These are phyloP conservation scores for Tachina lurida DNA, from an alignment of 2,888 invertebrate genomes.

Conservation along the genomic window DNA sequence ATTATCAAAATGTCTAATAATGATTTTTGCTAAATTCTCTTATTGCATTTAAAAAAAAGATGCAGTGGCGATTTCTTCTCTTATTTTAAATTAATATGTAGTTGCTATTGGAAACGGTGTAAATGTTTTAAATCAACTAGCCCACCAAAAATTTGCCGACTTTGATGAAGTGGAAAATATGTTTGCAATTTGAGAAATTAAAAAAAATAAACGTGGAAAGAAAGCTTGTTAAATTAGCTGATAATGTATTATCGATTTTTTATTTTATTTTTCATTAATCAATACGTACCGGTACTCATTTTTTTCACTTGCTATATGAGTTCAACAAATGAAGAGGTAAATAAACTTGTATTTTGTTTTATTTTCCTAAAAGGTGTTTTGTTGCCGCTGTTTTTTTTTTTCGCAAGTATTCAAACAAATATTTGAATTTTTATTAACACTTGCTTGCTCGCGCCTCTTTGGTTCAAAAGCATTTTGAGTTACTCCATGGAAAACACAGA, in stretches of 20 bases:
- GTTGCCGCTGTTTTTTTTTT: neutral
- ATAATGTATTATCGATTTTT: conserved; percentile 25
- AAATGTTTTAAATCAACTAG: neutral
- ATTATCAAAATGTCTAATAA: no score
- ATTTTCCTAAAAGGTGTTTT: conserved; percentile 1
- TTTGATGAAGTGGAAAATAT: conserved; percentile 12
- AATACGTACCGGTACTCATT: conserved; percentile 8
- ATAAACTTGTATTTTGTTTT: conserved; percentile 19
- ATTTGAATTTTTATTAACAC: neutral
- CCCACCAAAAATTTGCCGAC: neutral
- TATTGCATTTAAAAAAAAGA: no score
- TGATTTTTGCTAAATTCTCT: no score
- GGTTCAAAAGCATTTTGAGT: neutral
- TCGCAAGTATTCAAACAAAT: neutral
- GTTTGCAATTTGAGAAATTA: neutral
- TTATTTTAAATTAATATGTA: no score
- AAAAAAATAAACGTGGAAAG: conserved; percentile 31
- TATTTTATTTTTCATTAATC: neutral
- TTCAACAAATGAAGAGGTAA: conserved; percentile 34
- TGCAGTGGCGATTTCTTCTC: no score
- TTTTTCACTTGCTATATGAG: neutral
- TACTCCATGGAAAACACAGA: conserved; percentile 1
- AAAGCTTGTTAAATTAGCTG: conserved; percentile 42
- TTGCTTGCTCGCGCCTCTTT: neutral
- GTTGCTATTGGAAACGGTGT: conserved; percentile 24